Conservation (phyloP, 2,888 invertebrate genomes). For the Luperina testacea region DNA sequence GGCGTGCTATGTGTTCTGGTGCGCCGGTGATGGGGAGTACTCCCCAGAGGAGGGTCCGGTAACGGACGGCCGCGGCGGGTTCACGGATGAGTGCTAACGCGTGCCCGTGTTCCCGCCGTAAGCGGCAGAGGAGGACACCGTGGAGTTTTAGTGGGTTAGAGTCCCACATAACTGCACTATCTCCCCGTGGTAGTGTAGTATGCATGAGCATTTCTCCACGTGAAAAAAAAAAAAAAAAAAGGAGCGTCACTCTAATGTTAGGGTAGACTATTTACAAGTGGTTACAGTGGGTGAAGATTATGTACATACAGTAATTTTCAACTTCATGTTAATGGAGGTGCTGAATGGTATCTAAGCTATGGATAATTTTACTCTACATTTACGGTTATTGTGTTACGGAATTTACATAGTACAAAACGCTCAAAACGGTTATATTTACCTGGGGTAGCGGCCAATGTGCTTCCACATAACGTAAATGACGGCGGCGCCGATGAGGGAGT, state of each 20-base stretch:
- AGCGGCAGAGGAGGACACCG: no score
- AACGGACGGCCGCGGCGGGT: no score
- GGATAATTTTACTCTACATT: constrained; percentile 26
- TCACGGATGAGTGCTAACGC: no score
- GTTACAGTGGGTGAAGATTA: constrained; percentile 21
- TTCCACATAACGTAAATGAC: constrained; percentile 99
- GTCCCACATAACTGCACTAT: no score
- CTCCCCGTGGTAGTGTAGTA: no score
- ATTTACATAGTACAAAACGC: constrained; percentile 22
- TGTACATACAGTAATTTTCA: constrained; percentile 6
- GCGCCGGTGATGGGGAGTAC: no score
- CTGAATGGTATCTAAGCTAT: constrained; percentile 26
- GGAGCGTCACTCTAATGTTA: constrained; percentile 46
- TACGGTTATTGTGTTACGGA: constrained; percentile 21
- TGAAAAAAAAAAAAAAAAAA: no score
- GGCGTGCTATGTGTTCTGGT: no score
- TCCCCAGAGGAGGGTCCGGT: no score
- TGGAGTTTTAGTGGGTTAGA: no score
- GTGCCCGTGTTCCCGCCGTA: no score
- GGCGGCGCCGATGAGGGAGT: constrained; percentile 98
- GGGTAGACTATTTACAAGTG: constrained; percentile 33
- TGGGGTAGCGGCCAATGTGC: constrained; percentile 96
- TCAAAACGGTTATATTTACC: constrained; percentile 85
- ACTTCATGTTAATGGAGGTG: constrained; percentile 32
- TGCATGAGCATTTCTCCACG: no score